phyloP scores from a whole-genome alignment of 2,113 vertebrate species.

The Rhynchomys soricoides region DNA sequence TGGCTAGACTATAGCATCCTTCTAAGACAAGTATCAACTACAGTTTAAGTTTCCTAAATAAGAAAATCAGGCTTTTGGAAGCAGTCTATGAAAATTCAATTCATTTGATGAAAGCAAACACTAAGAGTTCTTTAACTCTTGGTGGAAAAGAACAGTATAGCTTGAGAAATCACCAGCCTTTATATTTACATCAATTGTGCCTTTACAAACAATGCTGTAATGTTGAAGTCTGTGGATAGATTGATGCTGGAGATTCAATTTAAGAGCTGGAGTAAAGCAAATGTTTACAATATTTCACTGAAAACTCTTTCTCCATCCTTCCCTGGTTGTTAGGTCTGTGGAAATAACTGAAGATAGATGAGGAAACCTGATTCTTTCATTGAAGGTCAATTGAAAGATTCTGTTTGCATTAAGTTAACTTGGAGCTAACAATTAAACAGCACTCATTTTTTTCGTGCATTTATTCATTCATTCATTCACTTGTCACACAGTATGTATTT shows the following conservation, averaged over 20 bases:
- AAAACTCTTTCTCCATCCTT: constrained; percentile 17
- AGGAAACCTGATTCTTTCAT: background rate
- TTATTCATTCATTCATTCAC: background rate
- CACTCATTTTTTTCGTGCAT: background rate
- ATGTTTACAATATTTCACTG: constrained; percentile 47
- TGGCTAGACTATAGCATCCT: background rate
- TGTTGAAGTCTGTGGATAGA: constrained; percentile 45
- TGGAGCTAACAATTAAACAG: background rate
- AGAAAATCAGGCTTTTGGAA: constrained; percentile 41
- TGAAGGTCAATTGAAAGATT: background rate
- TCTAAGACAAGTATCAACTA: background rate
- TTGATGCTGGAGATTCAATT: constrained; percentile 72
- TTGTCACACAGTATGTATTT: constrained; percentile 17
- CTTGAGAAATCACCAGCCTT: constrained; percentile 59
- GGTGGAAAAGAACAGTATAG: background rate
- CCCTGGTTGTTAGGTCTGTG: background rate
- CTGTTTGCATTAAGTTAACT: background rate
- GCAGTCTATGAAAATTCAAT: constrained; percentile 46
- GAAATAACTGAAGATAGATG: constrained; percentile 48
- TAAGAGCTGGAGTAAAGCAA: constrained; percentile 47
- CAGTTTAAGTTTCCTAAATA: constrained; percentile 54
- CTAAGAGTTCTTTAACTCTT: constrained; percentile 48
- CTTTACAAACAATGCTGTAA: constrained; percentile 57
- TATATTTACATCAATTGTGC: constrained; percentile 66
- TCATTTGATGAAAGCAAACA: constrained; percentile 54